Conservation (phyloP, 2,888 invertebrate genomes). For the Iphiclides podalirius region DNA sequence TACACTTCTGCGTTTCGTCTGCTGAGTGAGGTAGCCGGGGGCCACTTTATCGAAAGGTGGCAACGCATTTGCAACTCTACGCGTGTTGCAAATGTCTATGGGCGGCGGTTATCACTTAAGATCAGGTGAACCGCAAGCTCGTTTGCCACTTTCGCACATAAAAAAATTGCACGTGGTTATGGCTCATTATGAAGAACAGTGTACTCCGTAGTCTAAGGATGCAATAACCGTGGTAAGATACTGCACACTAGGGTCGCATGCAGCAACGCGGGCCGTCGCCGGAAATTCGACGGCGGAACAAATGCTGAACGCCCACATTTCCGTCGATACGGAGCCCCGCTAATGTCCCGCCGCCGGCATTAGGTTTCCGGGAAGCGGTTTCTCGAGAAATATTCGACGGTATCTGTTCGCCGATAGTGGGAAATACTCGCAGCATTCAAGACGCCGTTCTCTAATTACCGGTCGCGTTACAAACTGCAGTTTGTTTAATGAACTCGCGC, state of each 20-base stretch:
- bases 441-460: constrained; percentile 16
- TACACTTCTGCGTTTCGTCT: too few relatives aligned
- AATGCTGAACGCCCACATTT: constrained; percentile 35
- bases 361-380: constrained; percentile 19
- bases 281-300: constrained; percentile 34
- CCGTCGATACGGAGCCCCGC: constrained; percentile 29
- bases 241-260: background rate
- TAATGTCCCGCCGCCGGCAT: constrained; percentile 29
- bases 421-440: constrained; percentile 17
- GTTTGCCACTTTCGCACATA: too few relatives aligned
- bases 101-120: too few relatives aligned
- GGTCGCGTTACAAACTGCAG: constrained; percentile 14
- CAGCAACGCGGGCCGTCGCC: constrained; percentile 1
- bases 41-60: too few relatives aligned
- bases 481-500: background rate
- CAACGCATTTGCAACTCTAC: too few relatives aligned
- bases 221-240: too few relatives aligned
- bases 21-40: too few relatives aligned
- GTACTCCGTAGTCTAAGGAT: too few relatives aligned
- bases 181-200: too few relatives aligned
- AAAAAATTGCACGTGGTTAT: too few relatives aligned
- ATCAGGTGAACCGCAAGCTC: too few relatives aligned
- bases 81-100: too few relatives aligned
- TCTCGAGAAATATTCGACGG: constrained; percentile 18
- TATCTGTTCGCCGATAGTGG: constrained; percentile 22